Conservation (phyloP, 30 jellyfish, hydroid and myxozoan genomes). For the Turritopsis dohrnii region DNA sequence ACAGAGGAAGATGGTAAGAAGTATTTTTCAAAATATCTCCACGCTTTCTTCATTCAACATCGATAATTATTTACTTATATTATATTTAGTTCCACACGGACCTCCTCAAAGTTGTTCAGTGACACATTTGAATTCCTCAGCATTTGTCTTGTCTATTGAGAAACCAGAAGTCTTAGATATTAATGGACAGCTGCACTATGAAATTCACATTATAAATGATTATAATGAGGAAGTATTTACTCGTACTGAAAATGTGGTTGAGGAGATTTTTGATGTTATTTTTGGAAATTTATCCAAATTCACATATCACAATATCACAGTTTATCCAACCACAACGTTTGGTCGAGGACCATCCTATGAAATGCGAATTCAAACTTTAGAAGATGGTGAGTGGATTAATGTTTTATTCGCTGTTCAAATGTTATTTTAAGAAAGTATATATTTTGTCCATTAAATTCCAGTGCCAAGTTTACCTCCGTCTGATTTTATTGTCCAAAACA, state of each 20-base stretch:
- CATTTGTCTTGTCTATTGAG: neutral
- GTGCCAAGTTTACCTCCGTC: neutral
- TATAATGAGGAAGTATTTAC: neutral
- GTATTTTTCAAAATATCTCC: neutral
- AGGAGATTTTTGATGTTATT: neutral
- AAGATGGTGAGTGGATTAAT: neutral
- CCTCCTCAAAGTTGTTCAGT: neutral
- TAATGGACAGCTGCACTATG: neutral
- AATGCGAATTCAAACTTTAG: neutral
- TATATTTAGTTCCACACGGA: slow-evolving; percentile 1
- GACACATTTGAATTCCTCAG: slow-evolving; percentile 1
- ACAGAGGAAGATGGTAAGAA: slow-evolving; percentile 23
- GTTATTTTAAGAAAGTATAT: neutral
- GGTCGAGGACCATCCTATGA: slow-evolving; percentile 1
- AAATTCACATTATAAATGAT: neutral
- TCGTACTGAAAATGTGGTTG: neutral
- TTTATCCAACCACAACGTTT: neutral
- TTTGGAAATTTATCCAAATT: slow-evolving; percentile 14
- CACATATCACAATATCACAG: neutral
- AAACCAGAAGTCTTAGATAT: neutral
- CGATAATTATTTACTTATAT: neutral
- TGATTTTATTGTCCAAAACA: neutral
- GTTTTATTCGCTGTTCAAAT: neutral
- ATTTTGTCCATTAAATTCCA: neutral
- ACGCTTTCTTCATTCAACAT: neutral